Conservation (phyloP, 1,140 invertebrate species). For the Macrosteles quadrilineatus region DNA sequence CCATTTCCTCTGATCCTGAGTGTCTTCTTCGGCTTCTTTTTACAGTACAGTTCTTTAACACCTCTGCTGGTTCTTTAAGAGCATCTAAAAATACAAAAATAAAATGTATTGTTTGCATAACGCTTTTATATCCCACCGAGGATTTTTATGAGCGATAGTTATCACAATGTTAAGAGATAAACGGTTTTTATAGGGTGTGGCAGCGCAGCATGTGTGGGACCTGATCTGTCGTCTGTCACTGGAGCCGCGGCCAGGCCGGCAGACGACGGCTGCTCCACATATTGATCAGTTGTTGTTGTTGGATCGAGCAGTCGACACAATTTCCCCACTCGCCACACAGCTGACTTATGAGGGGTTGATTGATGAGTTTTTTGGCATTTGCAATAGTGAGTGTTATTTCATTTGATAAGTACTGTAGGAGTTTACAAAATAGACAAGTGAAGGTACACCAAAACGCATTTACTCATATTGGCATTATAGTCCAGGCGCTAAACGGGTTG, state of each 20-base stretch:
- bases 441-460: not conserved
- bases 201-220: conserved; percentile 87
- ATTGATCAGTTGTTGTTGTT: conserved; percentile 90
- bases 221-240: conserved; percentile 78
- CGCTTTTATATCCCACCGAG: too few relatives aligned
- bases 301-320: conserved; percentile 87
- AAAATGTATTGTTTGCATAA: too few relatives aligned
- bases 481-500: too few relatives aligned
- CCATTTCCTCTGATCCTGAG: too few relatives aligned
- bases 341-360: conserved; percentile 97
- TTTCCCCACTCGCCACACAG: conserved; percentile 91
- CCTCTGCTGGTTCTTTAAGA: too few relatives aligned
- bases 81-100: too few relatives aligned
- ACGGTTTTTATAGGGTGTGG: conserved; percentile 68
- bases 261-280: conserved; percentile 57
- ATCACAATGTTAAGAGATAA: too few relatives aligned
- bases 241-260: conserved; percentile 62
- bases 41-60: too few relatives aligned
- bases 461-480: too few relatives aligned
- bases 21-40: too few relatives aligned
- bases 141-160: too few relatives aligned
- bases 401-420: not conserved
- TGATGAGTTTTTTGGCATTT: conserved; percentile 83
- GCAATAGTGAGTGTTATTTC: conserved; percentile 59
- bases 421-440: not conserved